Base-by-base conservation (phyloP, 2,888 invertebrate genomes). In the Drosophila dives region DNA sequence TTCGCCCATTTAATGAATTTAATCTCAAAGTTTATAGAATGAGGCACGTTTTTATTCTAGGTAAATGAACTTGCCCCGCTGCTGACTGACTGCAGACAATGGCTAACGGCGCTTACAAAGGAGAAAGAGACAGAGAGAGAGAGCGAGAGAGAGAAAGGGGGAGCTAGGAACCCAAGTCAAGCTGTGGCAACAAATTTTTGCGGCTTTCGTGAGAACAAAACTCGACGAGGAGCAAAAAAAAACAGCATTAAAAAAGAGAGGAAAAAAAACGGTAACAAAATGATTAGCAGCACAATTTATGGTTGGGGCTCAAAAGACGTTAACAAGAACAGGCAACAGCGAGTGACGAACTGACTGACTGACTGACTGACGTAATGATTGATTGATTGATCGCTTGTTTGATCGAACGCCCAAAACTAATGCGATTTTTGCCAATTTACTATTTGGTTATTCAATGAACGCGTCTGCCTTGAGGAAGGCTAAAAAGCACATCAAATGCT, bases 221-320 rank as follows among this genome's bases (percentile, higher is more conserved):
- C 33, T 8, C 45, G 15, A 45, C 15, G 45, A 20, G 45, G 12
- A 15, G 20, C 20, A 45, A 20, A 45, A 45, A 79, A 60, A 15
- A 51, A 53, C 51, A 60, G 55, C 67, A 55, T 0, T n/a, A 10
- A 36, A 36, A 10, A 36, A 36, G 23, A 48, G 23, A 15, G 26
- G 20, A 4, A 32, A 11, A 23, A 12, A 89, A 86, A 86, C 88
- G 89, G 90, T 86, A 86, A 85, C 85, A 82, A 85, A 85, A 77
- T 80, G 85, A 86, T 85, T 87, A 89, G 78, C 75, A 71, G 76
- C 82, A 80, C 79, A 79, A 84, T 85, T 89, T 89, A 84, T 84
- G 87, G 85, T 65, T 80, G 36, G 68, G 67, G 71, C 54, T 50
- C 54, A 66, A 74, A 65, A 74, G 71, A 76, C 77, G 63, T 64